Evolutionary conservation across 2,888 invertebrate species (phyloP).

Genomic region (Eupeodes latifasciatus): DNA sequence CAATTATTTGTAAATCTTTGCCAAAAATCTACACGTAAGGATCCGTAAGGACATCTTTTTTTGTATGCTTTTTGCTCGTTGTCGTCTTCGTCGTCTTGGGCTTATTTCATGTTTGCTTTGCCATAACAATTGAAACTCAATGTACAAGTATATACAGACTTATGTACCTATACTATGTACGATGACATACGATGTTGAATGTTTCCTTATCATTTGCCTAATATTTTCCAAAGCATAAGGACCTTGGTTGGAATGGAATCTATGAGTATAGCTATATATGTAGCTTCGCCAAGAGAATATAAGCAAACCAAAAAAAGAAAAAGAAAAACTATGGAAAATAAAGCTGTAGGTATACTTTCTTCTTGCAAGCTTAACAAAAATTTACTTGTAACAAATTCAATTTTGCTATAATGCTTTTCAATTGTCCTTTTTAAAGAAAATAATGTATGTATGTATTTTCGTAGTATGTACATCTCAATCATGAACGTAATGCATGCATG

Average conservation of each 20-base stretch:
- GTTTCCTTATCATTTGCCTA: conserved; percentile 56
- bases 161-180: background rate
- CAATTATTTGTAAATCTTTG: conserved; percentile 68
- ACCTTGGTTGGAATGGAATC: conserved; percentile 13
- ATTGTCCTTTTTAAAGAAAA: conserved; percentile 48
- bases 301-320: background rate
- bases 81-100: conserved; percentile 32
- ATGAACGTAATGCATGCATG: conserved; percentile 1
- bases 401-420: conserved; percentile 58
- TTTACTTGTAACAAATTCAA: conserved; percentile 74
- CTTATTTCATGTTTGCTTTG: conserved; percentile 66
- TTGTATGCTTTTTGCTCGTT: conserved; percentile 8
- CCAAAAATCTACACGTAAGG: conserved; percentile 48
- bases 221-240: conserved; percentile 25
- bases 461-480: background rate
- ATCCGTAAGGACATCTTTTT: conserved; percentile 38
- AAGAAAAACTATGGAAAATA: conserved; percentile 10
- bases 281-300: background rate
- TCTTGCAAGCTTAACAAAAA: conserved; percentile 57
- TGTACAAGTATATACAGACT: background rate
- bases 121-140: conserved; percentile 61
- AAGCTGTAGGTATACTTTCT: conserved; percentile 21
- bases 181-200: conserved; percentile 22
- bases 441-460: background rate
- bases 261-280: background rate